Evolutionary conservation across 2,113 vertebrate genomes (phyloP), one percentile per base, ranked within the genome.

Genomic region (Corythoichthys intestinalis): DNA sequence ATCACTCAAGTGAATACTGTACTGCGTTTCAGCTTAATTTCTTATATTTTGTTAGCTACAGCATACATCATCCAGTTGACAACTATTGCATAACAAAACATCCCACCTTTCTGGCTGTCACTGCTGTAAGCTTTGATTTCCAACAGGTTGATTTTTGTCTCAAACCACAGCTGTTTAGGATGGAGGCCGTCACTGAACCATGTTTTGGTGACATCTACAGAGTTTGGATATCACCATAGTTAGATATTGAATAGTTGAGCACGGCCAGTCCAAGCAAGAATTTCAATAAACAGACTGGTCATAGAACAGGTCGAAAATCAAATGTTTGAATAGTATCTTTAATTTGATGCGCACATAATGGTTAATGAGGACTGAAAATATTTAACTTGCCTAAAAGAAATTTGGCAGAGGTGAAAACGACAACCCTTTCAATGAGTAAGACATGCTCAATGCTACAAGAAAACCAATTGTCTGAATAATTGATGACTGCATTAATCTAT

Each of bases 81-180:
- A 35, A 8, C 52, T 17, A 46, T 46, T 4, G 6, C 14, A 2
- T 4, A 38, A 17, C 11, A 46, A 0, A 8, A 58, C 28, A 49
- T 46, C 84, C 4, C 74, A 98, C 96, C 96, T 79, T 93, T 88
- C 80, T 96, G 95, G 13, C 78, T 91, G 73, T 87, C 82, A 44
- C 80, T 85, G 79, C 93, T 95, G 80, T 93, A 95, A 67, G 93
- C 92, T 84, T 85, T 93, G 57, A 95, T 61, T 71, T 91, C 85
- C 37, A 93, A 71, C 69, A 97, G 63, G 1, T 81, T 89, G 72
- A 88, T 90, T 71, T 93, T 91, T 11, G 93, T 82, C 3, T 89
- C 87, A 73, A 98, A 96, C 94, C 94, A 97, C 80, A 89, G 78
- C 17, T 88, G 92, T 85, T 93, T 91, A 0, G 86, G 87, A 52